A percentile compares a stretch with the other conserved stretches of the same genome.
phyloP scores from a whole-genome alignment of 2,888 invertebrate species.

The Stratiomys singularior region DNA sequence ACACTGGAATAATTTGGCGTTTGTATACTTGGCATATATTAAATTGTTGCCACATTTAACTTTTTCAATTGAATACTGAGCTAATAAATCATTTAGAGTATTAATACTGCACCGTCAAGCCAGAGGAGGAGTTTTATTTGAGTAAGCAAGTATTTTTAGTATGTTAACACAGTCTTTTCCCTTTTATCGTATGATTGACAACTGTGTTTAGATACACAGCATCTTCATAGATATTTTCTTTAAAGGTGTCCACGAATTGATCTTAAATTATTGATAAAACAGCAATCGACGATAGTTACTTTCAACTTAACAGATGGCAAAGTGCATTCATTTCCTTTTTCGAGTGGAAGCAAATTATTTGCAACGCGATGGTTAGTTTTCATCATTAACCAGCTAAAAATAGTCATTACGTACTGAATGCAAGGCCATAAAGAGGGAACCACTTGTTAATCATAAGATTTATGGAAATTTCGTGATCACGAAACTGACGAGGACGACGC shows the following conservation, averaged over 20 bases:
- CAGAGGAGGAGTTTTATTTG: too few species aligned
- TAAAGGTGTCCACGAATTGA: constrained; percentile 1
- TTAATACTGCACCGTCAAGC: too few species aligned
- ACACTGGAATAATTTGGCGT: too few species aligned
- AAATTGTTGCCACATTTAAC: too few species aligned
- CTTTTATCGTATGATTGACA: not conserved
- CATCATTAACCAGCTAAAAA: not conserved
- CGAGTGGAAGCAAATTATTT: not conserved
- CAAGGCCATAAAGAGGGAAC: not conserved
- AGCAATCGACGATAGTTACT: not conserved
- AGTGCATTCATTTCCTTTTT: not conserved
- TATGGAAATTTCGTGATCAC: constrained; percentile 10
- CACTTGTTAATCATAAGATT: constrained; percentile 10
- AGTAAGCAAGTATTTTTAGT: too few species aligned
- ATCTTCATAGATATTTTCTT: not conserved
- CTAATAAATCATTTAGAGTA: too few species aligned
- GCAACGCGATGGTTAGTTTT: not conserved
- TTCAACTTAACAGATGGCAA: not conserved
- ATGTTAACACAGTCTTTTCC: too few species aligned
- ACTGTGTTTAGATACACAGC: not conserved
- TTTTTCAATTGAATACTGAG: too few species aligned
- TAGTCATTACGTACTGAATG: not conserved
- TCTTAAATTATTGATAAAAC: not conserved
- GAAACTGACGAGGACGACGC: not conserved
- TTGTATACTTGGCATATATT: too few species aligned